Percentiles rank a stretch among this genome's conserved stretches.
Evolutionary conservation across 92 coral and sea anemone genomes (phyloP).

Genomic region (Porites evermanni): DNA sequence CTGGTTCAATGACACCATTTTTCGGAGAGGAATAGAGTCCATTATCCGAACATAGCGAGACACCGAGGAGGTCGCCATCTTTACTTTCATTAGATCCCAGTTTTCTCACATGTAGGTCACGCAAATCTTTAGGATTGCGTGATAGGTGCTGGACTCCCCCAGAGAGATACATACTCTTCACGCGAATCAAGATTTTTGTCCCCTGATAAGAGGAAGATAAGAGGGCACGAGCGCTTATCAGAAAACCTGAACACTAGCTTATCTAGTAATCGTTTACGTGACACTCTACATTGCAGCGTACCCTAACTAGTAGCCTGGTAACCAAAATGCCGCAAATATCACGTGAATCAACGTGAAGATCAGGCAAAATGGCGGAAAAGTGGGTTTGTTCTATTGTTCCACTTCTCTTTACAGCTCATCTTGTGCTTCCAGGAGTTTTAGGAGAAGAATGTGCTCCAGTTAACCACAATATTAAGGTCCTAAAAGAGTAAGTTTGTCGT

Average conservation of each 20-base stretch:
- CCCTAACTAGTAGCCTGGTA: too few relatives aligned
- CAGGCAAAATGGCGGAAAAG: constrained; percentile 24
- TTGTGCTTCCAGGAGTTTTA: constrained; percentile 18
- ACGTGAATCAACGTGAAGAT: background rate
- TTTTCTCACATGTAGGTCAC: background rate
- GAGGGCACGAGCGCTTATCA: too few relatives aligned
- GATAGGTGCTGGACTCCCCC: background rate
- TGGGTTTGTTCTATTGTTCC: background rate
- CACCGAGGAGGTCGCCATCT: constrained; percentile 6
- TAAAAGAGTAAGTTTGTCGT: constrained; percentile 40
- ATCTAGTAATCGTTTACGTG: too few relatives aligned
- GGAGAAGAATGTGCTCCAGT: constrained; percentile 38
- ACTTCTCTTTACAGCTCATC: background rate
- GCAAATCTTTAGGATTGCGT: background rate
- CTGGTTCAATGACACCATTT: background rate
- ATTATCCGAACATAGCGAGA: background rate
- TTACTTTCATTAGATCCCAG: background rate
- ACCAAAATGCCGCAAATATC: background rate
- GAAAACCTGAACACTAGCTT: too few relatives aligned
- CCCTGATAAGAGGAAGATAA: too few relatives aligned
- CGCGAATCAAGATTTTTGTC: too few relatives aligned
- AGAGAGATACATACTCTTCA: too few relatives aligned
- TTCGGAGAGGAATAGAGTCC: background rate
- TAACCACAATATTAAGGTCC: background rate
- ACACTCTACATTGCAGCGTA: too few relatives aligned